phyloP scores from a whole-genome alignment of 1,140 invertebrate species.

The Leptopilina clavipes region DNA sequence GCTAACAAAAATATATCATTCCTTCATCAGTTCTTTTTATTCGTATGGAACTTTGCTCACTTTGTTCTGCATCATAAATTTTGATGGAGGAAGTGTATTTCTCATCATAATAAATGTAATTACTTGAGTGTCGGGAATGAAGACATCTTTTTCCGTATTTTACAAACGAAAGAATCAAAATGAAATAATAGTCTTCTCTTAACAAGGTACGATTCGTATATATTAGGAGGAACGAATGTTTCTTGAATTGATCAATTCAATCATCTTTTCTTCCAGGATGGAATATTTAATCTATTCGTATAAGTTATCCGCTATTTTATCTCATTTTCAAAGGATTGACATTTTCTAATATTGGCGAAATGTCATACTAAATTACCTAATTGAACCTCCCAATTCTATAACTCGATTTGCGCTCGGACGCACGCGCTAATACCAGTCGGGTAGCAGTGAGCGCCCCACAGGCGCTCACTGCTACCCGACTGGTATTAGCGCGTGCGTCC shows the following conservation, averaged over 20 bases:
- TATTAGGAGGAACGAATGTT: background rate
- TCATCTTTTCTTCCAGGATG: background rate
- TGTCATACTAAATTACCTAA: no score
- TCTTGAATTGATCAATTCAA: background rate
- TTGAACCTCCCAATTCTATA: no score
- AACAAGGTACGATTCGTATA: background rate
- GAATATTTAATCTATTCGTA: background rate
- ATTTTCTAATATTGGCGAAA: no score
- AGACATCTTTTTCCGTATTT: constrained; percentile 9
- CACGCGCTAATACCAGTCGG: no score
- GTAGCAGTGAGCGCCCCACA: no score
- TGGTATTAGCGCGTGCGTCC: no score
- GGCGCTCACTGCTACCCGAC: no score
- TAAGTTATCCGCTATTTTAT: no score
- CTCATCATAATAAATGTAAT: constrained; percentile 24
- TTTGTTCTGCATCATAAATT: constrained; percentile 33
- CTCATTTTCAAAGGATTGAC: no score
- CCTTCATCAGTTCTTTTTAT: background rate
- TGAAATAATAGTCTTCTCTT: background rate
- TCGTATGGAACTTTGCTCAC: background rate
- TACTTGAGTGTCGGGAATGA: background rate
- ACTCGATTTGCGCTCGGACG: no score
- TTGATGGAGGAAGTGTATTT: constrained; percentile 22
- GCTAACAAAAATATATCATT: constrained; percentile 5
- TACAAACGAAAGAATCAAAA: background rate